Conservation (phyloP, 2,888 invertebrate genomes). For the Sinelater perroti region DNA sequence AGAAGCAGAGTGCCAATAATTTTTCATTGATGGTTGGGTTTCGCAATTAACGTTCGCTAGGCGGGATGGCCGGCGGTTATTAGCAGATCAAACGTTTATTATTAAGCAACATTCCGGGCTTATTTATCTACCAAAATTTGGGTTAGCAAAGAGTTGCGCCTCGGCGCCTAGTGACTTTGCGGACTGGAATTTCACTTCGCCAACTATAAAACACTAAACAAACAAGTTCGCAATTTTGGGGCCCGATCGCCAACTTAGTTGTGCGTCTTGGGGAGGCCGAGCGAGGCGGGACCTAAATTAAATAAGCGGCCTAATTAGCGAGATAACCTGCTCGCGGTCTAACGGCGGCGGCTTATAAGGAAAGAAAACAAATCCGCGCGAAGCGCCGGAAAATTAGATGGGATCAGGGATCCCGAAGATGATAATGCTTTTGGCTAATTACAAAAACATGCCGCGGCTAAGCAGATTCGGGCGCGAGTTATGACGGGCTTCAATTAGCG, state of each 20-base stretch:
- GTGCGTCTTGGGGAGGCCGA: not conserved
- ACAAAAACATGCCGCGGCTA: not conserved
- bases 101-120: too few relatives aligned
- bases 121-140: too few relatives aligned
- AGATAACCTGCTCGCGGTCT: not conserved
- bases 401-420: conserved; percentile 5
- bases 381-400: conserved; percentile 3
- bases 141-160: too few relatives aligned
- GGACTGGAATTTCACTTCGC: too few relatives aligned
- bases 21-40: too few relatives aligned
- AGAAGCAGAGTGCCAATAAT: too few relatives aligned
- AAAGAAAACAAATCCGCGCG: conserved; percentile 7
- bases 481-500: not conserved
- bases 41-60: too few relatives aligned
- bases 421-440: conserved; percentile 8
- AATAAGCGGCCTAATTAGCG: not conserved
- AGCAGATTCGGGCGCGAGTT: not conserved
- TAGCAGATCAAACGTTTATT: too few relatives aligned
- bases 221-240: too few relatives aligned
- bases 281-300: conserved; percentile 7
- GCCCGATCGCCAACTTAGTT: not conserved
- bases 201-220: too few relatives aligned
- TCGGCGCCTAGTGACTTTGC: too few relatives aligned
- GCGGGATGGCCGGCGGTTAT: too few relatives aligned
- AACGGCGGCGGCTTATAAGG: not conserved